Evolutionary conservation across 2,888 invertebrate species (phyloP).

Genomic region (Mesorhabditis sp.): DNA sequence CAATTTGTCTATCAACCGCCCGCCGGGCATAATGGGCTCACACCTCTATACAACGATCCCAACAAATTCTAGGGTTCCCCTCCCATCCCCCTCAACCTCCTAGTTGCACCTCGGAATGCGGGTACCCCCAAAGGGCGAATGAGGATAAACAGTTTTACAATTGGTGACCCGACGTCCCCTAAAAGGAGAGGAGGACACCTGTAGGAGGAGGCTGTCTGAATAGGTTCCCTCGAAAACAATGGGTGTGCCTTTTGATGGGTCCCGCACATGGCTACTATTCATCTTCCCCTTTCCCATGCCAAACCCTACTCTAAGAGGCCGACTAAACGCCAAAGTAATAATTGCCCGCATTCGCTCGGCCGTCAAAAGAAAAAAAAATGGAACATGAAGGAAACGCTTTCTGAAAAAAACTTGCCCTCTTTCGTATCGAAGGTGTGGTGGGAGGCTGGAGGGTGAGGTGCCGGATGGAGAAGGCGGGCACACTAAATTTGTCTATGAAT

Average conservation of each 20-base stretch:
- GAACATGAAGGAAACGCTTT: neutral
- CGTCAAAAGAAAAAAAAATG: neutral
- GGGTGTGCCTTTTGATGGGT: neutral
- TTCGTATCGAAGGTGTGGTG: neutral
- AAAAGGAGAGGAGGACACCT: neutral
- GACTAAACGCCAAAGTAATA: neutral
- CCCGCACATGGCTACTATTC: neutral
- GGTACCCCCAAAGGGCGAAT: neutral
- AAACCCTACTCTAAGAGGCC: neutral
- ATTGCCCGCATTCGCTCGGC: neutral
- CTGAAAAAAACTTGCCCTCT: neutral
- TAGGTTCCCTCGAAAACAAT: neutral
- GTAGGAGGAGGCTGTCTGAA: neutral
- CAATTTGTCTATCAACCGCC: too few relatives aligned
- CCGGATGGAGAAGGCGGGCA: neutral
- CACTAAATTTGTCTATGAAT: neutral
- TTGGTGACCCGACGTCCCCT: neutral
- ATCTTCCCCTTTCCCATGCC: neutral
- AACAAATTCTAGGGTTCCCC: too few relatives aligned
- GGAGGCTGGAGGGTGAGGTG: neutral
- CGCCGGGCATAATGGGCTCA: too few relatives aligned
- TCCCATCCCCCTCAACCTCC: too few relatives aligned
- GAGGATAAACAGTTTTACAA: constrained; percentile 3
- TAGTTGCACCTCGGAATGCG: too few relatives aligned
- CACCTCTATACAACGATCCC: too few relatives aligned